Evolutionary conservation across 2,113 vertebrate genomes (phyloP).

Genomic region (Trichechus manatus): DNA sequence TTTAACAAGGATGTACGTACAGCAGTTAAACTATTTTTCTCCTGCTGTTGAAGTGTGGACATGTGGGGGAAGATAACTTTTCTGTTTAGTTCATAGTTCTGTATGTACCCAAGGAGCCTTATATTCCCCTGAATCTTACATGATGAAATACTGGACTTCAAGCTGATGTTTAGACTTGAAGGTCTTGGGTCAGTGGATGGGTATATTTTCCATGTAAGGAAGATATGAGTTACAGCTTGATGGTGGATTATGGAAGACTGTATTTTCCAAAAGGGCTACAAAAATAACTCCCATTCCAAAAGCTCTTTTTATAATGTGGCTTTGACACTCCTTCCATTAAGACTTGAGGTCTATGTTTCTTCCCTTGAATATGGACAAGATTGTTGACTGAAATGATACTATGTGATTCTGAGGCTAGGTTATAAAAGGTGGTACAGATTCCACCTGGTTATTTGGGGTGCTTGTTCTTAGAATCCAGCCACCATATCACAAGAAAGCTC

Average conservation of each 20-base stretch:
- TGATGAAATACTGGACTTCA: neutral
- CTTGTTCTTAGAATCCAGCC: neutral
- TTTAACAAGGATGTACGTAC: neutral
- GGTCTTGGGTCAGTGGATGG: neutral
- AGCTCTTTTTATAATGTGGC: neutral
- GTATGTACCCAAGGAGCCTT: neutral
- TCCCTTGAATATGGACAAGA: neutral
- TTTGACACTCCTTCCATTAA: neutral
- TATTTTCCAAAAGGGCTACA: neutral
- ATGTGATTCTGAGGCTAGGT: neutral
- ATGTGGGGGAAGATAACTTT: neutral
- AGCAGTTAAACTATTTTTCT: neutral
- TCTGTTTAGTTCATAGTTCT: neutral
- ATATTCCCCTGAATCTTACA: neutral
- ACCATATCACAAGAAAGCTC: neutral
- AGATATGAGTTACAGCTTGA: neutral
- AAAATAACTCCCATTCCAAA: neutral
- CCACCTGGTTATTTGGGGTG: neutral
- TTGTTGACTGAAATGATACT: neutral
- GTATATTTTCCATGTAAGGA: neutral
- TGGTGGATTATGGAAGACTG: neutral
- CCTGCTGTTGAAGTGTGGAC: neutral
- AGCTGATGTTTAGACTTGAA: constrained; percentile 10
- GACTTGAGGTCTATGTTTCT: neutral
- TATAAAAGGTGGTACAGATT: neutral